phyloP scores from a whole-genome alignment of 2,113 vertebrate species.

The Grallaria varia region DNA sequence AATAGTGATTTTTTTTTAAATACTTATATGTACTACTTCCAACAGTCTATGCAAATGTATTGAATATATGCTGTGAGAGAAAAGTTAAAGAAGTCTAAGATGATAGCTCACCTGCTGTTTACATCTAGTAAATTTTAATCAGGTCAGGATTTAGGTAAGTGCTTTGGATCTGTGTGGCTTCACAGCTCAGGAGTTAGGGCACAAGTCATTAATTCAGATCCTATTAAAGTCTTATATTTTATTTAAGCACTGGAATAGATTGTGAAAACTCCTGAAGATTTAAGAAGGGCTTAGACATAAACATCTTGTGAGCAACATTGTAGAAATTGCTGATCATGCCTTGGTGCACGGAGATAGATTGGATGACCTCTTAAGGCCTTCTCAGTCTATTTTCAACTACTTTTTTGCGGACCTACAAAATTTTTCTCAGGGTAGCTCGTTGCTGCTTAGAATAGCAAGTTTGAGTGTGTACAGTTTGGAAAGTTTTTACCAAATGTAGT shows the following conservation, averaged over 20 bases:
- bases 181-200: not conserved
- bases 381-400: not conserved
- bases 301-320: not conserved
- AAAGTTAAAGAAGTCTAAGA: not conserved
- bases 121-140: constrained; percentile 13
- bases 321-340: not conserved
- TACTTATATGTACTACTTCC: not conserved
- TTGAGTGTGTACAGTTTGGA: accelerated
- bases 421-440: not conserved
- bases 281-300: not conserved
- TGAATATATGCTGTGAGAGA: not conserved
- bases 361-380: not conserved
- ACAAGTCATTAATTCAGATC: constrained; percentile 30
- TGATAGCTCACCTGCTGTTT: not conserved
- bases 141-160: constrained; percentile 28
- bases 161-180: not conserved
- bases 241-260: constrained; percentile 23
- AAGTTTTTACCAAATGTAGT: not conserved
- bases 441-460: not conserved
- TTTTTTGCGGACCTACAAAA: not conserved
- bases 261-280: constrained; percentile 4
- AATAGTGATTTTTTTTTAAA: not conserved
- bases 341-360: not conserved
- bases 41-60: not conserved
- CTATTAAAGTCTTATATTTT: constrained; percentile 43